Percentiles rank a stretch among this genome's conserved stretches.
Conservation (phyloP, 2,113 vertebrate genomes). For the Heterotilapia buettikoferi region DNA sequence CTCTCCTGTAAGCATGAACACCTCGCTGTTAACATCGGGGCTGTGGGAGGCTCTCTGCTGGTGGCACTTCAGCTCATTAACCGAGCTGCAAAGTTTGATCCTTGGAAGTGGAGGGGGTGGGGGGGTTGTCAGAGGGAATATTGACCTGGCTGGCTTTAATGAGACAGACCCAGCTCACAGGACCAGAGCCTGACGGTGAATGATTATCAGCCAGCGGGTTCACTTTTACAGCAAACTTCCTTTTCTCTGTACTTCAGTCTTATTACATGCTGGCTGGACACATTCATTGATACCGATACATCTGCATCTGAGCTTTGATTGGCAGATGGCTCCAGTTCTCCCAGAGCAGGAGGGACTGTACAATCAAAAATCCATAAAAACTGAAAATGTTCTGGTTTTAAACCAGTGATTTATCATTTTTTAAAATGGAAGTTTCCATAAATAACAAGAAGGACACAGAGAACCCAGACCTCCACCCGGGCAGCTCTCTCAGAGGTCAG, state of each 20-base stretch:
- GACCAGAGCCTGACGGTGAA: not conserved
- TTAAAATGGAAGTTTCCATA: not conserved
- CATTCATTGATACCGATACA: accelerated
- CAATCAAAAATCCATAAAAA: not conserved
- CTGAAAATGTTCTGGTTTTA: not conserved
- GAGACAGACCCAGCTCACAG: not conserved
- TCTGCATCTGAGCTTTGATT: not conserved
- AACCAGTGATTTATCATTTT: not conserved
- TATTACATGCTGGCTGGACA: accelerated
- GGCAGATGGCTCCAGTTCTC: not conserved
- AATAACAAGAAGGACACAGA: not conserved
- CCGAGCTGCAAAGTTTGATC: not conserved
- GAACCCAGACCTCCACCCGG: not conserved
- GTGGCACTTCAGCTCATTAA: slow-evolving; percentile 18
- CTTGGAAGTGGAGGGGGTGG: not conserved
- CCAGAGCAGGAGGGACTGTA: not conserved
- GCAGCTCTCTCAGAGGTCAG: not conserved
- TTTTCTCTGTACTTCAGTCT: not conserved
- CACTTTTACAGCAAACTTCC: not conserved
- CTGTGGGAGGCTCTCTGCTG: not conserved
- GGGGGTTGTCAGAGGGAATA: slow-evolving; percentile 1
- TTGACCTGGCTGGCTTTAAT: slow-evolving; percentile 9
- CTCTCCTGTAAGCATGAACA: not conserved
- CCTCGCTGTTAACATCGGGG: not conserved
- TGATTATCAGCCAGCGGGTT: not conserved